Conservation (phyloP, 1,140 invertebrate genomes). For the Macrosteles quadrilineatus region DNA sequence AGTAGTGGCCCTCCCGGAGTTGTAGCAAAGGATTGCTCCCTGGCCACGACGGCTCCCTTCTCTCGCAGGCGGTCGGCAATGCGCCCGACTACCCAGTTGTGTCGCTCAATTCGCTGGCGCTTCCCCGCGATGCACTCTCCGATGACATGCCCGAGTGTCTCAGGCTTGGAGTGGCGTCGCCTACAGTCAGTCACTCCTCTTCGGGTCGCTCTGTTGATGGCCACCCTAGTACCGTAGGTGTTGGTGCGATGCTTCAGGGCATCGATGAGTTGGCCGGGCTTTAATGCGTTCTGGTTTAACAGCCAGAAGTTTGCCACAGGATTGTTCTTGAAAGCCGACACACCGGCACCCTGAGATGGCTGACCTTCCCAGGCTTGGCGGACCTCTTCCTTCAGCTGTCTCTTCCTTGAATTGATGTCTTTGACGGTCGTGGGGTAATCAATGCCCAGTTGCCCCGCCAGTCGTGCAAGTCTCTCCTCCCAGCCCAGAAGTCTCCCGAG, state of each 20-base stretch:
- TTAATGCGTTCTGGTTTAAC: not conserved
- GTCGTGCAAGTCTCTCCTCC: not conserved
- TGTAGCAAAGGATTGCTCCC: not conserved
- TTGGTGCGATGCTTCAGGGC: not conserved
- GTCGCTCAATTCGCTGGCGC: not conserved
- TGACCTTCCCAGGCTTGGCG: not conserved
- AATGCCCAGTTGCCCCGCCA: not conserved
- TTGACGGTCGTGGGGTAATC: not conserved
- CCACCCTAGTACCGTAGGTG: not conserved
- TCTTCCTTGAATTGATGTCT: not conserved
- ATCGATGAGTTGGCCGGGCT: not conserved
- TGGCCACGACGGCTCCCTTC: not conserved
- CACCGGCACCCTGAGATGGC: slow-evolving; percentile 1
- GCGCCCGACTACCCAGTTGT: not conserved
- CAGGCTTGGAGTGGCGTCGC: not conserved
- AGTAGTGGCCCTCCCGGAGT: too few species aligned
- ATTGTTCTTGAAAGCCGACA: not conserved
- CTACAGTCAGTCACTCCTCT: not conserved
- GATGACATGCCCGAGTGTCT: too few species aligned
- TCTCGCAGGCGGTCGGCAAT: not conserved
- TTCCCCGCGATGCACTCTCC: too few species aligned
- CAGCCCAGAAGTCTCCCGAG: not conserved
- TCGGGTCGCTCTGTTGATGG: not conserved
- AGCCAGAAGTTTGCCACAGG: not conserved
- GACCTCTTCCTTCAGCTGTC: not conserved